Evolutionary conservation across 2,113 vertebrate genomes (phyloP).

Genomic region (Garra rufa): DNA sequence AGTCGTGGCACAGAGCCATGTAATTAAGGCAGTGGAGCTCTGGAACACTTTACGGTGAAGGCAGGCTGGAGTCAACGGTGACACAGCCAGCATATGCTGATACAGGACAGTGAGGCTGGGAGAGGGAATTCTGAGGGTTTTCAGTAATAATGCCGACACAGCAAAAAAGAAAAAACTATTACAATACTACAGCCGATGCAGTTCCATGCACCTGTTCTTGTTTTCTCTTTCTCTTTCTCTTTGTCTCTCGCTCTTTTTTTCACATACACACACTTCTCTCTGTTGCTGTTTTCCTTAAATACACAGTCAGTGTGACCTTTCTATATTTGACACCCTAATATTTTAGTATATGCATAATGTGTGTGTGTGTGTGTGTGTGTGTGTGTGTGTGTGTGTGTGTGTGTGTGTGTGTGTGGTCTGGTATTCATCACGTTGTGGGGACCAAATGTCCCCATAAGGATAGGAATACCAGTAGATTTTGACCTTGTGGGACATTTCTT

Average conservation of each 20-base stretch:
- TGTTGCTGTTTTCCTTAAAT: not conserved
- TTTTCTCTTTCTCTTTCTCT: not conserved
- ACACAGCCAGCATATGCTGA: conserved; percentile 27
- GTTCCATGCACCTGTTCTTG: not conserved
- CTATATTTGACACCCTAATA: not conserved
- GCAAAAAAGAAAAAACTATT: conserved; percentile 14
- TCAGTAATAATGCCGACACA: conserved; percentile 13
- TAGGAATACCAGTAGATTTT: too few relatives aligned
- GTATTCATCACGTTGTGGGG: too few relatives aligned
- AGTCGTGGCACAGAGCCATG: conserved; percentile 10
- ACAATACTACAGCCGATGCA: conserved; percentile 14
- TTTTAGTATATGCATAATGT: not conserved
- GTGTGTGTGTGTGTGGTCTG: too few relatives aligned
- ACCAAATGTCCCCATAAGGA: too few relatives aligned
- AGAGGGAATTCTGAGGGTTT: not conserved
- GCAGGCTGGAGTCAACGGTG: conserved; percentile 4
- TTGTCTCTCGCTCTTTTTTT: not conserved
- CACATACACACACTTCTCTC: not conserved
- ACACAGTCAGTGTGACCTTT: not conserved
- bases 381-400: too few relatives aligned
- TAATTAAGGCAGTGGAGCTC: conserved; percentile 24
- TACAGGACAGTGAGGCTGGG: not conserved
- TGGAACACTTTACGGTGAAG: conserved; percentile 17
- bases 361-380: not conserved
- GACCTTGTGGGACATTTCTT: too few relatives aligned